Conservation (phyloP, 2,113 vertebrate genomes). For the Gallinago jamesoni region DNA sequence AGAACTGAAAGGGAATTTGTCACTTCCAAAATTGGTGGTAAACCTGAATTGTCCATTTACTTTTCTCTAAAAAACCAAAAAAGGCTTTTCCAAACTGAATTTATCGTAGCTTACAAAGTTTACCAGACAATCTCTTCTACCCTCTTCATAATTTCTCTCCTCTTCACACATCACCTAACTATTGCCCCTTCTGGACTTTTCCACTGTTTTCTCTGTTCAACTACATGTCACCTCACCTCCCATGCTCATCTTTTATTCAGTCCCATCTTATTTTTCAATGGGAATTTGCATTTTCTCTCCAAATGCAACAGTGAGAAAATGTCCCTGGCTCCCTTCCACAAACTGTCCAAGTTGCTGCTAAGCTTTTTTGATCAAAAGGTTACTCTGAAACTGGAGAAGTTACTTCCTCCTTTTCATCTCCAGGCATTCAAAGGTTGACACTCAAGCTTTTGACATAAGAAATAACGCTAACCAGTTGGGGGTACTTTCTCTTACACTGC, state of each 20-base stretch:
- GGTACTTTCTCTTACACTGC: background rate
- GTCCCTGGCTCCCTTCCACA: background rate
- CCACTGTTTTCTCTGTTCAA: background rate
- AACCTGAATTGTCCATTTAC: background rate
- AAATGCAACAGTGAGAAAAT: background rate
- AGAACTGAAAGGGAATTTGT: background rate
- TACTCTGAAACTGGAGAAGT: background rate
- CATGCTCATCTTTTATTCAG: background rate
- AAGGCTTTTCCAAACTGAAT: background rate
- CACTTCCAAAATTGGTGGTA: background rate
- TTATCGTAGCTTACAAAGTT: background rate
- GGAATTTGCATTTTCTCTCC: background rate
- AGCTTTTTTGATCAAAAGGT: background rate
- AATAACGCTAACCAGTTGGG: background rate
- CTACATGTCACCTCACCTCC: background rate
- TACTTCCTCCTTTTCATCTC: background rate
- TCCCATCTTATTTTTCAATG: background rate
- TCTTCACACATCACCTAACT: background rate
- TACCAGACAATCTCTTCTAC: background rate
- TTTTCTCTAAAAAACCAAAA: background rate
- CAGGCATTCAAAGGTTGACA: background rate
- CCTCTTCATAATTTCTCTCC: background rate
- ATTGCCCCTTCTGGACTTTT: background rate
- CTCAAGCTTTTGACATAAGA: background rate
- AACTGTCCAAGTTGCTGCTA: background rate